These are phyloP conservation scores for Antheraea pernyi DNA, from an alignment of 1,140 invertebrate genomes.

Conservation along the genomic window DNA sequence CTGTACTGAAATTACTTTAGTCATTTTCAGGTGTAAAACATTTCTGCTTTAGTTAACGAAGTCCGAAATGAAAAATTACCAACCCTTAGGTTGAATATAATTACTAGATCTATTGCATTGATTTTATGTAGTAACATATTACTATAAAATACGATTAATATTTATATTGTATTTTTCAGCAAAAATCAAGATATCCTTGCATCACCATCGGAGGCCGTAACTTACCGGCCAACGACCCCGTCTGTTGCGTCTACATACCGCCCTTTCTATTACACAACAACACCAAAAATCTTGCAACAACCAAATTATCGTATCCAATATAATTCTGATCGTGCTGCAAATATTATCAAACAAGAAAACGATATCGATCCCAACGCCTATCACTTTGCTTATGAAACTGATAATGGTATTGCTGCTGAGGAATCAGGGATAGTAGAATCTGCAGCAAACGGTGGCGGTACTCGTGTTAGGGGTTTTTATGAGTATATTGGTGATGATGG, in stretches of 20 bases:
- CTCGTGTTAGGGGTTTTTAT: conserved; percentile 82
- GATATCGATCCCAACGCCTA: conserved; percentile 53
- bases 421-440: conserved; percentile 73
- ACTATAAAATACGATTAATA: too few relatives aligned
- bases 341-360: conserved; percentile 55
- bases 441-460: conserved; percentile 81
- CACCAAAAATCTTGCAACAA: conserved; percentile 9
- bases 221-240: conserved; percentile 15
- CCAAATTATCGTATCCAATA: conserved; percentile 31
- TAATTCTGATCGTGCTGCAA: conserved; percentile 40
- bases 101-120: too few relatives aligned
- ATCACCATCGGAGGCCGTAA: conserved; percentile 12
- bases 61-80: too few relatives aligned
- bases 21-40: too few relatives aligned
- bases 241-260: conserved; percentile 17
- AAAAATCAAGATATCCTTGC: conserved; percentile 11
- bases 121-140: too few relatives aligned
- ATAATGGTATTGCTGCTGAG: conserved; percentile 69
- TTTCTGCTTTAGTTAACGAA: too few relatives aligned
- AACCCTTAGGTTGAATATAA: too few relatives aligned
- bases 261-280: conserved; percentile 18
- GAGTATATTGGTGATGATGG: conserved; percentile 81
- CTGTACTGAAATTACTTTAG: too few relatives aligned
- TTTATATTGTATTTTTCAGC: conserved; percentile 18
- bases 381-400: conserved; percentile 61